Evolutionary conservation across 2,113 vertebrate species (phyloP).

Genomic region (Psilopogon haemacephalus): DNA sequence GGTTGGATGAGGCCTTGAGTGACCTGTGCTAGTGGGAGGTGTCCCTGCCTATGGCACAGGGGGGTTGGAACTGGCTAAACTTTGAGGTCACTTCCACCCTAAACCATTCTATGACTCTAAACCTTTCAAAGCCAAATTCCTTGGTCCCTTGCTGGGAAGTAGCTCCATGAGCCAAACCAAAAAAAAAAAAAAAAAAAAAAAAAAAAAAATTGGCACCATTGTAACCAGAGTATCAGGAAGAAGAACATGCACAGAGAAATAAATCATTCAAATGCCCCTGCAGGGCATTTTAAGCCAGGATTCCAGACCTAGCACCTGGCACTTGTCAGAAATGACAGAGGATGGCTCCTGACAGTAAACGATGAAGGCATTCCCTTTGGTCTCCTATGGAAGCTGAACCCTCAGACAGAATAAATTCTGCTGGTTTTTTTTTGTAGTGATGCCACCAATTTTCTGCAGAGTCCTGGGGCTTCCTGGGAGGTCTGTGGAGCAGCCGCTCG

Average conservation of each 20-base stretch:
- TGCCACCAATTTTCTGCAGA: not conserved
- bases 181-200: not conserved
- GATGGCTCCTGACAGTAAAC: not conserved
- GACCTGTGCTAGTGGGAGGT: too few relatives aligned
- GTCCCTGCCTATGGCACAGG: too few relatives aligned
- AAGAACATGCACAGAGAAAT: not conserved
- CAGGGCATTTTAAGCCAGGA: not conserved
- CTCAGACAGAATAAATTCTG: not conserved
- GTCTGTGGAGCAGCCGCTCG: not conserved
- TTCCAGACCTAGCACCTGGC: not conserved
- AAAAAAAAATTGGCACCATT: not conserved
- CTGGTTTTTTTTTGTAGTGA: not conserved
- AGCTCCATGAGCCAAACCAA: not conserved
- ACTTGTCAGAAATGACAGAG: not conserved
- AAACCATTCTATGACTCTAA: not conserved
- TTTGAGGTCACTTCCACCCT: too few relatives aligned
- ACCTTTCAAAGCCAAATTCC: not conserved
- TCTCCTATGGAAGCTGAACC: not conserved
- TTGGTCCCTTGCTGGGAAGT: not conserved
- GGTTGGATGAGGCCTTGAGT: too few relatives aligned
- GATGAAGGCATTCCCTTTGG: slow-evolving; percentile 1
- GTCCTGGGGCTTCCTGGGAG: not conserved
- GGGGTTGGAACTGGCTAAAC: too few relatives aligned
- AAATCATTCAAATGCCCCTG: not conserved
- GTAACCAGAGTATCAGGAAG: not conserved